Evolutionary conservation across 2,888 invertebrate species (phyloP), one percentile per base, ranked within the genome.

Genomic region (Aphidius colemani): DNA sequence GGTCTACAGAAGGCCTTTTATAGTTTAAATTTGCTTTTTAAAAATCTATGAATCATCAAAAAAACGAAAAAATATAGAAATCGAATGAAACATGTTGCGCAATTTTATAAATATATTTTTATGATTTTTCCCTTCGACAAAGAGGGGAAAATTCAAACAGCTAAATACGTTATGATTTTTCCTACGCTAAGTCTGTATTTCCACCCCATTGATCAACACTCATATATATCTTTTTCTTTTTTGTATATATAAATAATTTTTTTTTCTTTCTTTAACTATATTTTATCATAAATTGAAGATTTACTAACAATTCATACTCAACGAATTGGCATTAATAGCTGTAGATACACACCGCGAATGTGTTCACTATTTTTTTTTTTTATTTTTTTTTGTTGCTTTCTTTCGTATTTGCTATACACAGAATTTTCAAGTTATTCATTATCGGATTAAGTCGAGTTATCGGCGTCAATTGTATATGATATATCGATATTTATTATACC

Each of bases 251-350:
- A 48, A 57, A 50, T 57, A 57, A 57, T 46, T 46, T 57, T 57
- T 48, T 55, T 56, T 40, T 30, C 41, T 45, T 30, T 11, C 43
- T 49, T 53, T 39, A 50, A 41, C 40, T 55, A 48, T 55, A 57
- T 57, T 46, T 46, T 55, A 46, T 49, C 44, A 55, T 61, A 55
- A 44, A 60, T 53, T 50, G 40, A 46, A 61, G 61, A 61, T 61
- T 61, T 61, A 61, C 53, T 11, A 53, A 53, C 53, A 53, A 61
- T 61, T 61, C 61, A 61, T 53, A 45, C 30, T 44, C 53, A 60
- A 53, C 40, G 46, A 53, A 60, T 60, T 60, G 53, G 53, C 46
- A 60, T 60, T 53, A 60, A 60, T 61, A 41, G 41, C 49, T 48
- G 45, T 45, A 57, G 40, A 57, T 57, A 46, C 57, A 30, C 30